Conservation (phyloP, 2,113 vertebrate genomes). For the Python bivittatus region DNA sequence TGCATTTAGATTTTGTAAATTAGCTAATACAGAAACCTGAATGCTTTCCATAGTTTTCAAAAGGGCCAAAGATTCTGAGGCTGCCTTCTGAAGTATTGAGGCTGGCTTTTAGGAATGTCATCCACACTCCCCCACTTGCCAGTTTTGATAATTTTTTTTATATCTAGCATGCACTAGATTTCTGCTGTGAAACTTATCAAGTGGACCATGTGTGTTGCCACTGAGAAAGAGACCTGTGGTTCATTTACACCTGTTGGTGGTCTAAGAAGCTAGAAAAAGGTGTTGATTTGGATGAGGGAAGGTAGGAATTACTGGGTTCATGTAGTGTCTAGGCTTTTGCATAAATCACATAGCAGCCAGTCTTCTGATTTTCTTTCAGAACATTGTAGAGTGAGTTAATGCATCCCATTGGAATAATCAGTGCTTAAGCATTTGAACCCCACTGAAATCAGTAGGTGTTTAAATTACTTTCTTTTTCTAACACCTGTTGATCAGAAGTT, state of each 20-base stretch:
- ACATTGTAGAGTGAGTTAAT: background rate
- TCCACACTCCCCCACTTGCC: background rate
- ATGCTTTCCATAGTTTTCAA: background rate
- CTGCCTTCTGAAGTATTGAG: background rate
- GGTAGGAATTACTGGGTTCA: background rate
- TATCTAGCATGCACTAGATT: background rate
- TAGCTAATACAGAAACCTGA: background rate
- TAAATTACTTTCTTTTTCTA: background rate
- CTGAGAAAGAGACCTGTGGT: background rate
- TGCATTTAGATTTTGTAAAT: background rate
- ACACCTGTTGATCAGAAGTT: background rate
- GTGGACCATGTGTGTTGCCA: background rate
- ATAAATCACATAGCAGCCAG: background rate
- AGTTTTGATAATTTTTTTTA: background rate
- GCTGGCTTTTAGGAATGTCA: background rate
- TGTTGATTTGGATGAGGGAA: background rate
- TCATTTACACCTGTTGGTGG: background rate
- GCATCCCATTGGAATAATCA: background rate
- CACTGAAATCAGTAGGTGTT: background rate
- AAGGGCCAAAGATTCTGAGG: background rate
- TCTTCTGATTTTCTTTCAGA: background rate
- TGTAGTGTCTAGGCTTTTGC: background rate
- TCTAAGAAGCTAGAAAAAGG: background rate
- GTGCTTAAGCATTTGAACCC: background rate
- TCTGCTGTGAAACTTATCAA: background rate